A percentile compares a stretch with the other conserved stretches of the same genome.
Evolutionary conservation across 1,140 invertebrate genomes (phyloP).

Genomic region (Heliconius hermathena): DNA sequence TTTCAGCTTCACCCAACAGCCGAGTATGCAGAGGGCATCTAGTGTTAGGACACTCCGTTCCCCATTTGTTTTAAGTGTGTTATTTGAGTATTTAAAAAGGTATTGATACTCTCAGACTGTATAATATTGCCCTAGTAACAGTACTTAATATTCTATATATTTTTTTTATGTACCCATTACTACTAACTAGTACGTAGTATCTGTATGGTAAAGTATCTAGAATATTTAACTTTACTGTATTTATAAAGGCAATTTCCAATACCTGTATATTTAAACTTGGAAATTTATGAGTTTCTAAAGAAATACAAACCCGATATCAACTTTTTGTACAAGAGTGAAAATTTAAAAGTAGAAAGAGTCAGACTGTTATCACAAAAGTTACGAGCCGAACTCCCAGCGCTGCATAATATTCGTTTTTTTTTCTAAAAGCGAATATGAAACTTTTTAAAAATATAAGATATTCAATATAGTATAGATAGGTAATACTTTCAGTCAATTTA

Average conservation of each 20-base stretch:
- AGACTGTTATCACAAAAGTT: constrained; percentile 33
- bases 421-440: constrained; percentile 1
- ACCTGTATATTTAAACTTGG: constrained; percentile 1
- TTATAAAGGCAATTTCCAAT: neutral
- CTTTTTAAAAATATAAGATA: constrained; percentile 30
- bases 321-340: constrained; percentile 29
- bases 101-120: neutral
- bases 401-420: constrained; percentile 25
- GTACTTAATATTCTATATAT: neutral
- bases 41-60: no score
- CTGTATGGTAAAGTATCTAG: neutral
- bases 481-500: neutral
- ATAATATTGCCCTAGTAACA: neutral
- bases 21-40: no score
- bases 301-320: constrained; percentile 13
- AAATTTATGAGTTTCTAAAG: constrained; percentile 9
- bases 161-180: neutral
- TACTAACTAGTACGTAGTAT: neutral
- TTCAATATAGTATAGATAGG: constrained; percentile 14
- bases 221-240: neutral
- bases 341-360: constrained; percentile 26
- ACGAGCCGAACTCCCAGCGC: constrained; percentile 20
- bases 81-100: neutral
- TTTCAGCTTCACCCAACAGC: no score
- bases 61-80: neutral